phyloP scores from a whole-genome alignment of 35 echinoderm and acorn worm genomes.

The Strongylocentrotus purpuratus region DNA sequence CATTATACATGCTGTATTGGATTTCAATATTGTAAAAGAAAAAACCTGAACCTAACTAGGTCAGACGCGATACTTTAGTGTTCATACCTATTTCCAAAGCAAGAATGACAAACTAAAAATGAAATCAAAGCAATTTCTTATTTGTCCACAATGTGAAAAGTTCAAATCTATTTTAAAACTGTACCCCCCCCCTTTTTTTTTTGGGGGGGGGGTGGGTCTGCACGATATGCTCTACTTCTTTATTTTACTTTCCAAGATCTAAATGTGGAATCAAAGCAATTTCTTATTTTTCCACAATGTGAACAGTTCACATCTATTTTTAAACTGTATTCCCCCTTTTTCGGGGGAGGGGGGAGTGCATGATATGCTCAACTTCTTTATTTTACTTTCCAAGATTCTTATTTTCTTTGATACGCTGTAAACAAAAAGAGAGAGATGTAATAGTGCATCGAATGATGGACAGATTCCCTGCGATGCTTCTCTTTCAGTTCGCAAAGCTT shows the following conservation, averaged over 20 bases:
- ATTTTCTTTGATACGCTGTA: neutral
- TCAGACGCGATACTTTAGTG: neutral
- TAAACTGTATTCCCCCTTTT: neutral
- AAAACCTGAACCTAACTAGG: neutral
- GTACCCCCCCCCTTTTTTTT: neutral
- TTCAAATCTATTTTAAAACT: neutral
- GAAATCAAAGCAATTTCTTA: neutral
- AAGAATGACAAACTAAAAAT: neutral
- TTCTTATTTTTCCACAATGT: neutral
- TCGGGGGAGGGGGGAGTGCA: no score
- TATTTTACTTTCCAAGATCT: no score
- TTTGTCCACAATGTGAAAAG: neutral
- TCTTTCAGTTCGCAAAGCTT: neutral
- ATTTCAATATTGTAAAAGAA: neutral
- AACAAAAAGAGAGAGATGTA: neutral
- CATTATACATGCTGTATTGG: neutral
- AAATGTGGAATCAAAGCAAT: neutral
- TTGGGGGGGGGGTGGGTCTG: neutral
- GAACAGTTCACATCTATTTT: neutral
- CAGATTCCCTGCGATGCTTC: neutral
- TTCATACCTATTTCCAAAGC: neutral
- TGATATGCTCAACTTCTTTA: no score
- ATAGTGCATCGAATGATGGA: neutral
- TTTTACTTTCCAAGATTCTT: no score
- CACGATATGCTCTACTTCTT: no score